A percentile compares a stretch with the other conserved stretches of the same genome.
Conservation (phyloP, 2,113 vertebrate genomes). For the Daboia siamensis region DNA sequence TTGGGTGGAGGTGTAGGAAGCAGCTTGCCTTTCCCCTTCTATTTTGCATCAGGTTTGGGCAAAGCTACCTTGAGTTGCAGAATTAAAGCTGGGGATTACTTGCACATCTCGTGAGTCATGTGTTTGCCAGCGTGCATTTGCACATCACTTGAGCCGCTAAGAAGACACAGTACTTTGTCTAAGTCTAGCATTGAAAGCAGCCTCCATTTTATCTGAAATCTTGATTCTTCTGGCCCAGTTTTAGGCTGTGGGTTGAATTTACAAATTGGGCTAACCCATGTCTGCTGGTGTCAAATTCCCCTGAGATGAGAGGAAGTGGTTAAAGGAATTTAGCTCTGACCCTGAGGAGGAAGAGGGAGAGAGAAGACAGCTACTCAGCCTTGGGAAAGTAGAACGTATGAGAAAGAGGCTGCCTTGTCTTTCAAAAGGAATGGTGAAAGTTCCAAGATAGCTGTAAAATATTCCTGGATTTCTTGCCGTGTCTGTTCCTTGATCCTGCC, state of each 20-base stretch:
- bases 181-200: background rate
- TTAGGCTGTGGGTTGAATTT: background rate
- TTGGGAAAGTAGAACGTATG: background rate
- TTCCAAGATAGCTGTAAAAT: background rate
- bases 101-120: background rate
- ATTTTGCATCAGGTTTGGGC: background rate
- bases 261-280: background rate
- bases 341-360: background rate
- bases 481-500: background rate
- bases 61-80: background rate
- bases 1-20: background rate
- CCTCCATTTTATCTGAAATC: background rate
- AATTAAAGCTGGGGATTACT: background rate
- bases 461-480: background rate
- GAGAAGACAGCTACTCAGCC: background rate
- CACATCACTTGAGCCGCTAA: background rate
- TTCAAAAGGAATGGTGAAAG: background rate
- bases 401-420: background rate
- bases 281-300: background rate
- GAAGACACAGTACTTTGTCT: background rate
- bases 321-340: background rate
- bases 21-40: background rate
- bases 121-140: background rate
- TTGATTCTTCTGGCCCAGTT: background rate
- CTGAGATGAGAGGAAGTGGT: background rate